Evolutionary conservation across 2,888 invertebrate genomes (phyloP).

Genomic region (Ormyrus pomaceus): DNA sequence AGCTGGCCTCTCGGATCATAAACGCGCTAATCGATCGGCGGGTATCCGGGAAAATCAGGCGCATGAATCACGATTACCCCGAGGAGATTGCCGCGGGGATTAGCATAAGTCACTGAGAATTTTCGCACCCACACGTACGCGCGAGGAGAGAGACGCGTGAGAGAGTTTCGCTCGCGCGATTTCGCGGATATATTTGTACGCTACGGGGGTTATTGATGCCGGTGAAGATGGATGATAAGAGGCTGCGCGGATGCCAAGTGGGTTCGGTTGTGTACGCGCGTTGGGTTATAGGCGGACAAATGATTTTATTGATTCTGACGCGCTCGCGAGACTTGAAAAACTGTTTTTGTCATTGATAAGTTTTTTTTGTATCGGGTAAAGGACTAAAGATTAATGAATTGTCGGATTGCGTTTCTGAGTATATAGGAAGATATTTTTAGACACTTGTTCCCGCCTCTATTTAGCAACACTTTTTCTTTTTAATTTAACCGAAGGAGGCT

Average conservation of each 20-base stretch:
- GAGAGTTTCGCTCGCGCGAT: background rate
- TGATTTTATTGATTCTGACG: constrained; percentile 21
- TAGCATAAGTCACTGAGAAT: constrained; percentile 9
- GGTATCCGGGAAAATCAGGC: background rate
- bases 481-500: background rate
- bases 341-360: no score
- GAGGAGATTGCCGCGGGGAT: constrained; percentile 5
- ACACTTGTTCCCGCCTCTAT: no score
- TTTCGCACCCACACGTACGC: background rate
- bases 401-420: no score
- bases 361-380: no score
- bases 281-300: background rate
- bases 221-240: constrained; percentile 2
- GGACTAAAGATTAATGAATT: no score
- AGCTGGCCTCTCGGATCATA: background rate
- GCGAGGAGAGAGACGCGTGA: constrained; percentile 8
- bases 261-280: background rate
- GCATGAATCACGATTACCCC: constrained; percentile 2
- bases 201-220: constrained; percentile 10
- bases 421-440: no score
- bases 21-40: background rate
- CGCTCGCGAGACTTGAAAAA: background rate
- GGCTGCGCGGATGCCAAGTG: background rate
- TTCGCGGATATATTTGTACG: background rate
- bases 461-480: no score